phyloP scores from a whole-genome alignment of 2,888 invertebrate genomes.

The Dioctria linearis region DNA sequence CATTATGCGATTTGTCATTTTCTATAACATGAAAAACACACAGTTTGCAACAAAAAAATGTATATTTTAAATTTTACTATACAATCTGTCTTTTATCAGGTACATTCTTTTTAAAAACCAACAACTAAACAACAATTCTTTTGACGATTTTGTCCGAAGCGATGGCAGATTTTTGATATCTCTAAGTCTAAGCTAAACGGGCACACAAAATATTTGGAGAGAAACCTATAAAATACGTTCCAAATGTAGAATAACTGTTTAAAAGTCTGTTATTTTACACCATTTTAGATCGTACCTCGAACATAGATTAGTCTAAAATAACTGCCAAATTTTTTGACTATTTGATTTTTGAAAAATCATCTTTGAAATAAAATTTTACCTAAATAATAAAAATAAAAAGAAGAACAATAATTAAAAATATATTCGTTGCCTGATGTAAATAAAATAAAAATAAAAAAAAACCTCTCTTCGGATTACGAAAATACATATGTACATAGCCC shows the following conservation, averaged over 20 bases:
- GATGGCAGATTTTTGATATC: conserved; percentile 7
- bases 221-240: not conserved
- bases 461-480: not conserved
- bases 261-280: not conserved
- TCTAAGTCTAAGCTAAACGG: not conserved
- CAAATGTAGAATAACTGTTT: not conserved
- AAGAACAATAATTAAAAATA: not conserved
- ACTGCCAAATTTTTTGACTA: too few species aligned
- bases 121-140: conserved; percentile 57
- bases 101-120: conserved; percentile 60
- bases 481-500: not conserved
- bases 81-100: conserved; percentile 62
- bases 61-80: conserved; percentile 56
- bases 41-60: conserved; percentile 48
- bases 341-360: not conserved
- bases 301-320: not conserved
- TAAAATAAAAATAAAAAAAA: not conserved
- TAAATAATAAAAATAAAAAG: not conserved
- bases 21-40: not conserved
- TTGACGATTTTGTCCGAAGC: conserved; percentile 25
- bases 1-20: not conserved
- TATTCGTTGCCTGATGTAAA: conserved; percentile 9
- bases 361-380: not conserved
- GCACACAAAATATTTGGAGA: conserved; percentile 1
- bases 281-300: not conserved